Percentiles rank a stretch among this genome's conserved stretches.
phyloP scores from a whole-genome alignment of 92 coral and sea anemone genomes.

The Paragorgia papillata region DNA sequence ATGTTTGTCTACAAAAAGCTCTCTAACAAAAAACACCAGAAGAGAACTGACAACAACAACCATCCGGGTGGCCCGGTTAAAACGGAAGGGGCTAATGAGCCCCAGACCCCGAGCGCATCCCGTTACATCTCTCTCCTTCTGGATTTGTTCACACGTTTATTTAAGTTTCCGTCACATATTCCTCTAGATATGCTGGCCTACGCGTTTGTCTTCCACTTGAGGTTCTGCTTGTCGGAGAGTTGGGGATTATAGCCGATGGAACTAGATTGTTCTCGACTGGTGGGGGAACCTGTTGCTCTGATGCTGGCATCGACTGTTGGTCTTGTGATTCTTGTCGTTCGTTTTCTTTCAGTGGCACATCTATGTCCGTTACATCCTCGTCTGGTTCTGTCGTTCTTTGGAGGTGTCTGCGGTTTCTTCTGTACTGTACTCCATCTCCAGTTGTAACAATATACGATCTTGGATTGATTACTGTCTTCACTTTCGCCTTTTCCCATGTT shows the following conservation, averaged over 20 bases:
- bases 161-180: conserved; percentile 8
- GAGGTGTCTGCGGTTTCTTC: conserved; percentile 29
- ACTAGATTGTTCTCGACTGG: background rate
- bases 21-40: too few relatives aligned
- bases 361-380: background rate
- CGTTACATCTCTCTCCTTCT: conserved; percentile 25
- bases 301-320: conserved; percentile 7
- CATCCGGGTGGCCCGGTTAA: background rate
- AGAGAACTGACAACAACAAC: too few relatives aligned
- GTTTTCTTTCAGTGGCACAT: background rate
- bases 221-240: conserved; percentile 13
- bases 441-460: conserved; percentile 22
- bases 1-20: too few relatives aligned
- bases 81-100: too few relatives aligned
- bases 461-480: conserved; percentile 15
- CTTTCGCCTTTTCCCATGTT: conserved; percentile 26
- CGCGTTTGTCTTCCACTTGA: conserved; percentile 15
- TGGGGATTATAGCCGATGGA: background rate
- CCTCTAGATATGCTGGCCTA: conserved; percentile 22
- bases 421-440: conserved; percentile 22
- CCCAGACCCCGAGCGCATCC: background rate
- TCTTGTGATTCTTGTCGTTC: background rate
- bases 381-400: conserved; percentile 17
- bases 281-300: background rate
- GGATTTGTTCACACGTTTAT: background rate